Percentiles rank a stretch among this genome's conserved stretches.
phyloP scores from a whole-genome alignment of 2,888 invertebrate genomes.

The Colletes collaris region DNA sequence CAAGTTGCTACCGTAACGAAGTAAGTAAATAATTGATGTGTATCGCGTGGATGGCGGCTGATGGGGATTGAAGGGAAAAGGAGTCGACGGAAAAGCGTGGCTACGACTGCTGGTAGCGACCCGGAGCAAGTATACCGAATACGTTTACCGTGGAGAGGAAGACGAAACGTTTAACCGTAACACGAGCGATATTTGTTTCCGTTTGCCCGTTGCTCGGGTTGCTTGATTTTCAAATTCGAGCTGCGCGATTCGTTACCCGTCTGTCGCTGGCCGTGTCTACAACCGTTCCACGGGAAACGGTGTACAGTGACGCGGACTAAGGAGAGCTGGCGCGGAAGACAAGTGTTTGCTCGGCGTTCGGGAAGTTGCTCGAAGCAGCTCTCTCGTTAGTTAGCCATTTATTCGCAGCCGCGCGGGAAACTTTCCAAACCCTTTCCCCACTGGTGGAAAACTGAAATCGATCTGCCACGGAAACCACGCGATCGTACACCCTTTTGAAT shows the following conservation, averaged over 20 bases:
- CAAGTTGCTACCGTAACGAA: too few species aligned
- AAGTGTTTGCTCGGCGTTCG: slow-evolving; percentile 28
- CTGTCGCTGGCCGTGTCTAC: slow-evolving; percentile 23
- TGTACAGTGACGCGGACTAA: background rate
- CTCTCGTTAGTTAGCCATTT: slow-evolving; percentile 40
- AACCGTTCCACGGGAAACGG: background rate
- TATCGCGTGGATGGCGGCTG: too few species aligned
- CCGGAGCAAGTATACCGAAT: background rate
- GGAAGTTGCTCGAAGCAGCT: slow-evolving; percentile 21
- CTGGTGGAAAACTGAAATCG: too few species aligned
- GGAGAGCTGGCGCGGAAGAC: slow-evolving; percentile 9
- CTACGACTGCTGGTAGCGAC: too few species aligned
- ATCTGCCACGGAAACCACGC: too few species aligned
- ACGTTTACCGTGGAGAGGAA: slow-evolving; percentile 15
- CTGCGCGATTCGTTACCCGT: slow-evolving; percentile 35
- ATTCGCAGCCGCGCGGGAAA: background rate
- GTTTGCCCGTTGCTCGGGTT: background rate
- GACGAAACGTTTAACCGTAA: slow-evolving; percentile 24
- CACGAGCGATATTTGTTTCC: slow-evolving; percentile 27
- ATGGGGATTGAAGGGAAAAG: too few species aligned
- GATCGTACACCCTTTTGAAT: too few species aligned
- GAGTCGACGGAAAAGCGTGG: too few species aligned
- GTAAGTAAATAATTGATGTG: too few species aligned
- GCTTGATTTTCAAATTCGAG: slow-evolving; percentile 30
- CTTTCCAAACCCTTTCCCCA: background rate